These are phyloP conservation scores for Cephus sareptanus DNA, from an alignment of 2,888 invertebrate genomes.

Conservation along the genomic window DNA sequence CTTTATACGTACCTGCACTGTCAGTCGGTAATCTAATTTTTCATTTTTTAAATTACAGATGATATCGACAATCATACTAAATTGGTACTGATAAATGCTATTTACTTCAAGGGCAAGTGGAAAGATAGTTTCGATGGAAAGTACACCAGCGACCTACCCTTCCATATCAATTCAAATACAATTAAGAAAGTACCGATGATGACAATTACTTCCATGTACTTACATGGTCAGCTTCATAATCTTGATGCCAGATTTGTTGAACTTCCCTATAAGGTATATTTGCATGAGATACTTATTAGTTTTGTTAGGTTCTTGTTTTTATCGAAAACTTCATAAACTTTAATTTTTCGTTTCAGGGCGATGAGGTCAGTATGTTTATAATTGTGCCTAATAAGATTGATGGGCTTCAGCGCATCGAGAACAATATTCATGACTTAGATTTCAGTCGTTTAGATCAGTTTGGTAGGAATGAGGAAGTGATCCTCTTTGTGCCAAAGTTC, in stretches of 20 bases:
- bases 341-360: conserved; percentile 63
- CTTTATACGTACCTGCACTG: background rate
- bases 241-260: conserved; percentile 75
- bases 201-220: conserved; percentile 70
- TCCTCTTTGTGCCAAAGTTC: conserved; percentile 82
- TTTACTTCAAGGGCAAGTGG: conserved; percentile 90
- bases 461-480: conserved; percentile 68
- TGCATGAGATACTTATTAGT: too few relatives aligned
- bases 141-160: conserved; percentile 72
- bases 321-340: background rate
- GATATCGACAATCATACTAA: conserved; percentile 71
- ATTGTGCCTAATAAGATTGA: conserved; percentile 77
- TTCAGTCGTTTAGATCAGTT: background rate
- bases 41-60: conserved; percentile 52
- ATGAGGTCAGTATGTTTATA: conserved; percentile 79
- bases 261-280: conserved; percentile 73
- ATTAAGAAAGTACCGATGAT: conserved; percentile 79
- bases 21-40: background rate
- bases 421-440: conserved; percentile 52
- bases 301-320: too few relatives aligned
- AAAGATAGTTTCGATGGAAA: conserved; percentile 72
- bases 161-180: conserved; percentile 71
- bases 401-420: conserved; percentile 64
- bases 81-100: conserved; percentile 83
- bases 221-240: conserved; percentile 67